A percentile compares a stretch with the other conserved stretches of the same genome.
phyloP scores from a whole-genome alignment of 2,888 invertebrate species.

The Dicranocentrus wangi region DNA sequence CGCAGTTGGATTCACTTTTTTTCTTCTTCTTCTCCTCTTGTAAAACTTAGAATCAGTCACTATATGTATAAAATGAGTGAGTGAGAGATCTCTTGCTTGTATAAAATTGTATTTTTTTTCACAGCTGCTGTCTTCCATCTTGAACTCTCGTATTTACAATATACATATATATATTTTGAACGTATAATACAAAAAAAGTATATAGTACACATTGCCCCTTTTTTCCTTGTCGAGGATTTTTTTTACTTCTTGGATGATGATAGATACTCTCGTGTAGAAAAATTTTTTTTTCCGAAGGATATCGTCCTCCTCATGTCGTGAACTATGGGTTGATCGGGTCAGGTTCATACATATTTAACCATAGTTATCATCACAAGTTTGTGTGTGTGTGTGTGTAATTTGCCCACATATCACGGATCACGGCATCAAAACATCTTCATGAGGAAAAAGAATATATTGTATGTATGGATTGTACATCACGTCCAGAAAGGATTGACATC shows the following conservation, averaged over 20 bases:
- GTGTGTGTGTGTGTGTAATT: slow-evolving; percentile 51
- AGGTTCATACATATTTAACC: slow-evolving; percentile 52
- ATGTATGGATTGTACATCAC: slow-evolving; percentile 17
- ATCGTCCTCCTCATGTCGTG: slow-evolving; percentile 38
- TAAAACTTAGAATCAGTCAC: slow-evolving; percentile 31
- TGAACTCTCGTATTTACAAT: neutral
- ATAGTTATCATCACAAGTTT: slow-evolving; percentile 56
- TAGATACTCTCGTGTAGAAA: neutral
- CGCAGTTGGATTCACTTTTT: neutral
- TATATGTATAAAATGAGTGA: slow-evolving; percentile 55
- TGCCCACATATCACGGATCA: slow-evolving; percentile 59
- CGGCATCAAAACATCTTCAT: slow-evolving; percentile 41
- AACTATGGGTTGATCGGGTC: slow-evolving; percentile 59
- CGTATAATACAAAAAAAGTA: slow-evolving; percentile 42
- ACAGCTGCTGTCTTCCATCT: slow-evolving; percentile 53
- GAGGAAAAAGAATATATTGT: slow-evolving; percentile 9
- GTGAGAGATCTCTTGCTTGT: slow-evolving; percentile 56
- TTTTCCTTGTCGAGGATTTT: neutral
- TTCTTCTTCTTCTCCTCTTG: neutral
- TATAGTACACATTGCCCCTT: slow-evolving; percentile 59
- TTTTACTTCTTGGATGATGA: slow-evolving; percentile 4
- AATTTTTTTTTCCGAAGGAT: neutral
- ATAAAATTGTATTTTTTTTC: slow-evolving; percentile 47
- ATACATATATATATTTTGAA: neutral
- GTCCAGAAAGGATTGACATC: slow-evolving; percentile 1